Evolutionary conservation across 1,140 invertebrate species (phyloP), one percentile per base, ranked within the genome.

Genomic region (Magallana ariakensis): DNA sequence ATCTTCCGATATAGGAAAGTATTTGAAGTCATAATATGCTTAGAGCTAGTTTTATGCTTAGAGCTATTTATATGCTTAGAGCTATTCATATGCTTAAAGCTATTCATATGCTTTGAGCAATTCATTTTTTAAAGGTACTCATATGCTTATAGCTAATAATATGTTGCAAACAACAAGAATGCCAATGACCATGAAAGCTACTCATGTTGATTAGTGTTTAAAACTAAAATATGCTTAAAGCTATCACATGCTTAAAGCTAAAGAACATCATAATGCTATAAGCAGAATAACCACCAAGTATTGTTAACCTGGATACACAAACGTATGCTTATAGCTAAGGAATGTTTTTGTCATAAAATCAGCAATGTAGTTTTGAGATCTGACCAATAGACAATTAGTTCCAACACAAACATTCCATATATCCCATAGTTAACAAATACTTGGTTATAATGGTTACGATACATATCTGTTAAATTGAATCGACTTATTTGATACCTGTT

Each of bases 401-500:
- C 58, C 16, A 16, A 62, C 15, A 62, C 58, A 62, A 16, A 62
- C 15, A n/a, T 15, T 62, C 15, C 0, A 3, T 62, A 19, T 62
- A 19, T 16, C 11, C 58, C 58, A 62, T 33, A 19, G 58, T 62
- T 62, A 62, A 16, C 58, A 16, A 62, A 16, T 19, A 16, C 7
- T 7, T 62, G 58, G 11, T 62, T 62, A 16, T 19, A 62, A 16
- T n/a, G n/a, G n/a, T n/a, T 1, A 15, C 13, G 13, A 62, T 13
- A n/a, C 15, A 62, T n/a, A 19, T 62, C 58, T 13, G 19, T 15
- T 33, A 33, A 33, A 33, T 33, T 33, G 33, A 33, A 33, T 33
- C 16, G 58, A 62, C 58, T 62, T 62, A 16, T n/a, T 62, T 19
- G 58, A 62, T 62, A 62, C 58, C 58, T 62, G 58, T 62, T 62